Evolutionary conservation across 2,113 vertebrate genomes (phyloP), one percentile per base, ranked within the genome.

Genomic region (Poeciliopsis turrubarensis): DNA sequence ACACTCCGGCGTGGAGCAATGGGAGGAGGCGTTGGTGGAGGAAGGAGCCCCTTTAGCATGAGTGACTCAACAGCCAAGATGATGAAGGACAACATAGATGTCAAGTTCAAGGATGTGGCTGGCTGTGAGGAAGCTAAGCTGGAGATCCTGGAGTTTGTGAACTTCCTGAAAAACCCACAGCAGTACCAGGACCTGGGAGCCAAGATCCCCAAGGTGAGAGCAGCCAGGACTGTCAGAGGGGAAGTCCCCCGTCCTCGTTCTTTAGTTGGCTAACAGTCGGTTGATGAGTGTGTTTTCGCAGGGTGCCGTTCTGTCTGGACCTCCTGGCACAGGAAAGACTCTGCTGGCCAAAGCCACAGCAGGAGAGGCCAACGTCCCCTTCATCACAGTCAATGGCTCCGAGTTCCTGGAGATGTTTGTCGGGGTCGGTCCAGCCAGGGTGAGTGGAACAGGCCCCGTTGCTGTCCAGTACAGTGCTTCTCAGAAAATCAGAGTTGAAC

Each of bases 321-420:
- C 97, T 75, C 97, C 97, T 32, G 98, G 98, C 61, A 99, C 97
- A 25, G 98, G 98, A n/a, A 99, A 99, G 91, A 99, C 97, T 0
- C 93, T 99, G 71, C 78, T 99, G 25, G 98, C 98, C 29, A 99
- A 98, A 90, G 98, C 97, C 51, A 98, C 98, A 14, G 98, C 97
- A 0, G 98, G 97, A 82, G 97, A 98, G 87, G 97, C 97, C 60
- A 95, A 96, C 0, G 97, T 99, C n/a, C 97, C 97, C 9, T 99
- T 99, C 87, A 98, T 99, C 87, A 97, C 97, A 0, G 97, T 98
- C 66, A 99, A 96, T 0, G 97, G 98, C 78, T 99, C 98, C 0
- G 98, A 99, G 86, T 99, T 99, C 89, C 93, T 97, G 41, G 98
- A 99, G 92, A 97, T 98, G 97, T 98, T 98, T 92, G 97, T 98